Percentiles rank a stretch among this genome's conserved stretches.
These are phyloP conservation scores for Calyptomena viridis DNA, from an alignment of 2,113 vertebrate species.

Conservation along the genomic window DNA sequence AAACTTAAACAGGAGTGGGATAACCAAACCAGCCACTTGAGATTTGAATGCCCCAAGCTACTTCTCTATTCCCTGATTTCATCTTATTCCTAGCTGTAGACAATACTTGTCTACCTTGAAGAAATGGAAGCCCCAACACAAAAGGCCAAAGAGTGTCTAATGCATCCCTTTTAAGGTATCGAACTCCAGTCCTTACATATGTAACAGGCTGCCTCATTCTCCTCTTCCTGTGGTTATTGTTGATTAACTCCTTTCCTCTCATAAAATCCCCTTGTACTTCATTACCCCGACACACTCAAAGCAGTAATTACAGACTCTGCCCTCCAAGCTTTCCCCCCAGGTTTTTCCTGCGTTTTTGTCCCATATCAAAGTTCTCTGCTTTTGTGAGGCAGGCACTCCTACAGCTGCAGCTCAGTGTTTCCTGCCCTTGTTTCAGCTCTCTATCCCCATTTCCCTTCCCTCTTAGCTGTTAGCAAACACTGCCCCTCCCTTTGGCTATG, in stretches of 20 bases:
- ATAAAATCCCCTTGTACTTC: background rate
- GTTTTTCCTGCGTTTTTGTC: background rate
- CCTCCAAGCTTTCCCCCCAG: background rate
- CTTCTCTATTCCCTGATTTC: background rate
- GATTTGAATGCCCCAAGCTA: background rate
- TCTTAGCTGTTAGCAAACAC: background rate
- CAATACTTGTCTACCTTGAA: background rate
- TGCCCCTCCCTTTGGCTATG: background rate
- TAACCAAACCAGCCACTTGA: background rate
- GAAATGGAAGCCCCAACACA: background rate
- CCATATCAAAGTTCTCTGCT: background rate
- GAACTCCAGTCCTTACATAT: background rate
- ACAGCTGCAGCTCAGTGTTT: background rate
- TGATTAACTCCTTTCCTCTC: background rate
- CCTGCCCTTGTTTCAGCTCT: accelerated
- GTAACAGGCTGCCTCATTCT: background rate
- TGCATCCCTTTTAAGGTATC: background rate
- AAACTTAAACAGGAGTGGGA: background rate
- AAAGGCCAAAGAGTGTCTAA: background rate
- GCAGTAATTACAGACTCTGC: background rate
- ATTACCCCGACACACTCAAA: background rate
- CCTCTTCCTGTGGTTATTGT: background rate
- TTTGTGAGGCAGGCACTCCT: background rate
- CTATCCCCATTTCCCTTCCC: background rate
- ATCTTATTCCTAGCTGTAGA: background rate